Evolutionary conservation across 1,140 invertebrate genomes (phyloP).

Genomic region (Liolophura sinensis): DNA sequence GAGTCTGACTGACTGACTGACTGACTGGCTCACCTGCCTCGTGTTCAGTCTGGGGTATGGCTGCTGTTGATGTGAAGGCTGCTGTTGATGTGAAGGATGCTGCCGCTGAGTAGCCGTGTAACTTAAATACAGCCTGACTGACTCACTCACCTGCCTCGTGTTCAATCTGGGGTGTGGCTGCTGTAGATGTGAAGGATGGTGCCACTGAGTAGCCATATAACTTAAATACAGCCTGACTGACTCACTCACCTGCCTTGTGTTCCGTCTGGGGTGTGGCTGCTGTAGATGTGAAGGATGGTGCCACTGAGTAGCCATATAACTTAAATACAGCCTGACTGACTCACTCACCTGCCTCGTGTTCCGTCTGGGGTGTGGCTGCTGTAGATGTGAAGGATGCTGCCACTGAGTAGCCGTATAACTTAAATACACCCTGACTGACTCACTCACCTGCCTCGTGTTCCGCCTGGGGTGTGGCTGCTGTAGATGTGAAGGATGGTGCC

Average conservation of each 20-base stretch:
- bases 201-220: too few species aligned
- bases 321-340: too few species aligned
- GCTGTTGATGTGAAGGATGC: conserved; percentile 96
- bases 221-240: too few species aligned
- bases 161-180: conserved; percentile 81
- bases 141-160: conserved; percentile 76
- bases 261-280: conserved; percentile 83
- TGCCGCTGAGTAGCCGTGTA: too few species aligned
- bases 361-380: conserved; percentile 82
- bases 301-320: too few species aligned
- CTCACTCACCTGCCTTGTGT: conserved; percentile 75
- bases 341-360: conserved; percentile 75
- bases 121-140: too few species aligned
- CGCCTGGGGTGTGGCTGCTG: conserved; percentile 85
- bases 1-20: conserved; percentile 84
- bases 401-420: too few species aligned
- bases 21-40: conserved; percentile 74
- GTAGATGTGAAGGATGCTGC: conserved; percentile 98
- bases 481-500: conserved; percentile 97
- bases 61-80: conserved; percentile 95
- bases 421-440: too few species aligned
- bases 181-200: conserved; percentile 96
- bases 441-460: conserved; percentile 60
- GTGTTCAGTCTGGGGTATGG: conserved; percentile 82
- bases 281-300: conserved; percentile 97